phyloP scores from a whole-genome alignment of 2,888 invertebrate genomes.

The Andrena dorsata region DNA sequence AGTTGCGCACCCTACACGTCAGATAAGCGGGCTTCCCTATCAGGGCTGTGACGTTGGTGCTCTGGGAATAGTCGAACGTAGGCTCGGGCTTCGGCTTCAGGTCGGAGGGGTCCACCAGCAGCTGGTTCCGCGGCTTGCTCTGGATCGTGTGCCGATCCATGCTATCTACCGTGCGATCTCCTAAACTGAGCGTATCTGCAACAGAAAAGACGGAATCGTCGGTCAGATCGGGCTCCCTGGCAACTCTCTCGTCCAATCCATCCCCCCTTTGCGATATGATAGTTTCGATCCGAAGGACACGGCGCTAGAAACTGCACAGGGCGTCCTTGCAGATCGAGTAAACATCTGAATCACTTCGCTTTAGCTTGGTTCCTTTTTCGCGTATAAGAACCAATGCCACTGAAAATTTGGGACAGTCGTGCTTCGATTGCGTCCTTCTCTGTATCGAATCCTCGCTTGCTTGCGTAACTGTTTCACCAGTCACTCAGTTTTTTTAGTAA shows the following conservation, averaged over 20 bases:
- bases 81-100: constrained; percentile 81
- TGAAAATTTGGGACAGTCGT: constrained; percentile 8
- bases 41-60: constrained; percentile 82
- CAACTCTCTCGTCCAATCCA: neutral
- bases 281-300: constrained; percentile 9
- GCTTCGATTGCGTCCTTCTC: neutral
- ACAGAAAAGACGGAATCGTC: constrained; percentile 50
- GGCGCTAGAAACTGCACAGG: neutral
- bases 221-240: neutral
- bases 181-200: constrained; percentile 83
- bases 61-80: constrained; percentile 81
- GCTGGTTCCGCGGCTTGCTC: constrained; percentile 81
- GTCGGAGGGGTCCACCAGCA: constrained; percentile 78
- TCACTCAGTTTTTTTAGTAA: neutral
- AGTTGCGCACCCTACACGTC: constrained; percentile 82
- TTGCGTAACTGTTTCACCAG: constrained; percentile 4
- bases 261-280: neutral
- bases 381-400: constrained; percentile 4
- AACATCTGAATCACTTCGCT: constrained; percentile 13
- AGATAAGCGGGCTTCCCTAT: constrained; percentile 84
- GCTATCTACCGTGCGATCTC: constrained; percentile 81
- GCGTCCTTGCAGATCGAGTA: constrained; percentile 2
- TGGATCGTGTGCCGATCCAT: constrained; percentile 80
- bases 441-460: constrained; percentile 18
- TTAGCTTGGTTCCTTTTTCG: neutral